Base-by-base conservation (phyloP, 1,140 invertebrate genomes). In the Bombus sylvicola region DNA sequence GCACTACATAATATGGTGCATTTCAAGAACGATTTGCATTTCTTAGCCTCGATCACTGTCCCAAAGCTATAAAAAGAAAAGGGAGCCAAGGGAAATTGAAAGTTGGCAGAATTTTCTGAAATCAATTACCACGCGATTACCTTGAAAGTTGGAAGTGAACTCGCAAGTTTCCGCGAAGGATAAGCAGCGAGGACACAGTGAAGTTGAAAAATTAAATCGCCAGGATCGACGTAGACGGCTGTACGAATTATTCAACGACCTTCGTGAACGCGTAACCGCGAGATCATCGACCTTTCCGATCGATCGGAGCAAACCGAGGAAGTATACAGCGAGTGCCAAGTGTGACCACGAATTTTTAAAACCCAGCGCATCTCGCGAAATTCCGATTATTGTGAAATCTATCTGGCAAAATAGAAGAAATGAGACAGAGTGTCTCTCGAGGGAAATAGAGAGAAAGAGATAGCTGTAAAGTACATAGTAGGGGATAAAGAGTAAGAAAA, bases 211-310 rank as follows among this genome's bases (percentile, higher is more conserved):
- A 72, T 69, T 72, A n/a, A 37, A 43, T 62, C 53, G 47, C 8
- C 22, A 22, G 8, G 41, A 57, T 68, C 12, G 28, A 3, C 34
- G n/a, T 53, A 22, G 39, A 25, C 62, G 37, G 10, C 47, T 71
- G 18, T 37, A 76, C 66, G 37, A 80, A 80, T 84, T 84, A 84
- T 80, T 84, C 75, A 80, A 37, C 41, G 53, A 80, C 76, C 83
- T 62, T 84, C 76, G 83, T 34, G 76, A 72, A 72, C 47, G 25
- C 83, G 66, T 59, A 47, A 64, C 39, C 76, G 39, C 47, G 73
- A 69, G 76, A 84, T 84, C 66, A 84, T 84, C 82, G 83, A 84
- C 68, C 66, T 39, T 41, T 37, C 15, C 12, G 66, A 62, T 80
- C 76, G 83, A 72, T 69, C 76, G 10, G 22, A 31, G 13, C 22